phyloP scores from a whole-genome alignment of 2,797 vertebrate species.

The Peromyscus attwateri region DNA sequence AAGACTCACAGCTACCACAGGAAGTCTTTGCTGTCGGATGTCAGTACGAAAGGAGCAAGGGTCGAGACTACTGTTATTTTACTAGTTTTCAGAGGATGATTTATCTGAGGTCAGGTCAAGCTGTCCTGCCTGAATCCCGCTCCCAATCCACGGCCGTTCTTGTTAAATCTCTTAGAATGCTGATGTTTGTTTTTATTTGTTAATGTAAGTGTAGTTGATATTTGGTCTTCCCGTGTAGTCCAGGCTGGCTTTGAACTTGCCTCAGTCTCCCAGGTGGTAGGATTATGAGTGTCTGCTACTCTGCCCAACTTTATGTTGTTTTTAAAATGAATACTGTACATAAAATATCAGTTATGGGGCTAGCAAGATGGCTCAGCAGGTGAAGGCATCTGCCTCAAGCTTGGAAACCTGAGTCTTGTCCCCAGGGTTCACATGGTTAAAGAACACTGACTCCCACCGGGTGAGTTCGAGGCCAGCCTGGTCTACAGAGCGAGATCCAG shows the following conservation, averaged over 20 bases:
- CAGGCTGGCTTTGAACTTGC: background rate
- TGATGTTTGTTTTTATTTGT: background rate
- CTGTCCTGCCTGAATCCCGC: background rate
- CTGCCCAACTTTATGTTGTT: background rate
- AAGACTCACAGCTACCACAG: background rate
- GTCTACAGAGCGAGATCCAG: no score
- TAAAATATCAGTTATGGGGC: background rate
- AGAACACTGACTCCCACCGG: background rate
- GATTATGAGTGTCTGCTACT: background rate
- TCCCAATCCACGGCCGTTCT: background rate
- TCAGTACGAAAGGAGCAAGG: background rate
- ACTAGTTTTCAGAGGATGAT: background rate
- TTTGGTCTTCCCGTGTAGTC: background rate
- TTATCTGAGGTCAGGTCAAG: background rate
- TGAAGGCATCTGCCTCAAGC: background rate
- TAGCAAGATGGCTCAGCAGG: background rate
- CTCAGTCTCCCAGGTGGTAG: background rate
- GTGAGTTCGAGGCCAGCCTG: no score
- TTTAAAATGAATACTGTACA: conserved; percentile 1
- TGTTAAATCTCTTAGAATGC: conserved; percentile 12
- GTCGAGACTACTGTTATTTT: background rate
- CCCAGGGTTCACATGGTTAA: no score
- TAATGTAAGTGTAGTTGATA: background rate
- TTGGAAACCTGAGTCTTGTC: background rate
- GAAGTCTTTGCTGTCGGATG: background rate